phyloP scores from a whole-genome alignment of 2,113 vertebrate species.

The Notarius quadriscutis region DNA sequence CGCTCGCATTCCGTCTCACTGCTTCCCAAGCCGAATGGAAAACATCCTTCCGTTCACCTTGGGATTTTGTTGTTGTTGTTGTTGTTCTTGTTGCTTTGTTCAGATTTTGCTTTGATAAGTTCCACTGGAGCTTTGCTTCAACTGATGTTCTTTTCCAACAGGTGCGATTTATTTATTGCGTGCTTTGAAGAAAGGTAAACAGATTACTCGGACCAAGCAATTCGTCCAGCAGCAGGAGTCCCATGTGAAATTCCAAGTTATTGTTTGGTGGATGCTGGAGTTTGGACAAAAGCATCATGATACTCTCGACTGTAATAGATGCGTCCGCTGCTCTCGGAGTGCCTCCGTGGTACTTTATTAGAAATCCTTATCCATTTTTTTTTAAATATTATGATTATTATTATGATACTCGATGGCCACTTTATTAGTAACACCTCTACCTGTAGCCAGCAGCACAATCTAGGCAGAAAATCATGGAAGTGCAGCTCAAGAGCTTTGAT shows the following conservation, averaged over 20 bases:
- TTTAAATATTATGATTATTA: too few relatives aligned
- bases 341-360: conserved; percentile 7
- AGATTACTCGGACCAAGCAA: conserved; percentile 37
- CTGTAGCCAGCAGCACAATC: background rate
- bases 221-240: conserved; percentile 32
- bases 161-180: conserved; percentile 47
- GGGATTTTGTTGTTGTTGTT: background rate
- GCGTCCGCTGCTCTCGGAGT: conserved; percentile 18
- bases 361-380: background rate
- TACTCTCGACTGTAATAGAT: conserved; percentile 30
- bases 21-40: background rate
- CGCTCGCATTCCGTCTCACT: background rate
- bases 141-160: conserved; percentile 43
- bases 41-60: background rate
- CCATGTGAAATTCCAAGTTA: background rate
- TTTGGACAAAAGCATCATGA: conserved; percentile 40
- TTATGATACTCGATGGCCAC: too few relatives aligned
- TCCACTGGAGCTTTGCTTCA: conserved; percentile 3
- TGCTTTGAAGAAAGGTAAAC: conserved; percentile 20
- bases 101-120: conserved; percentile 33
- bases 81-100: background rate
- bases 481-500: background rate
- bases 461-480: background rate
- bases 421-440: background rate
- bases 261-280: conserved; percentile 41